Evolutionary conservation across 2,888 invertebrate genomes (phyloP).

Genomic region (Drosophila prostipennis): DNA sequence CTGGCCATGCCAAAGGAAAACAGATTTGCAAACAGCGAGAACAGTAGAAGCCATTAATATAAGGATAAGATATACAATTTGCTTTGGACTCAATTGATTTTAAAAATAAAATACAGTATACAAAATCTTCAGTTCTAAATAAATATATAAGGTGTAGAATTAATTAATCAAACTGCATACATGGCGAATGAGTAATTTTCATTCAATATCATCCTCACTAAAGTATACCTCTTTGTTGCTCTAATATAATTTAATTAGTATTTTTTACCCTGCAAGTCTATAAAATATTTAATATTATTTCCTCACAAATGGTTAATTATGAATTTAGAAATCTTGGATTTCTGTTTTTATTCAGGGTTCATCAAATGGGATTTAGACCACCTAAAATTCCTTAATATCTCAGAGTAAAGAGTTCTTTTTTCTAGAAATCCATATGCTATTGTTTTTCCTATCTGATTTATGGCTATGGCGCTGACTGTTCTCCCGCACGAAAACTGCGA

Average conservation of each 20-base stretch:
- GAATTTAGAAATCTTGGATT: no score
- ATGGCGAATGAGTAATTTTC: not conserved
- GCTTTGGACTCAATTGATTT: not conserved
- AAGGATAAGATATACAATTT: not conserved
- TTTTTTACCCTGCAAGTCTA: no score
- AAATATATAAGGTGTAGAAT: not conserved
- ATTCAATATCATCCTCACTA: no score
- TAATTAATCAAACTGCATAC: not conserved
- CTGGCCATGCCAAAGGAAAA: constrained; percentile 43
- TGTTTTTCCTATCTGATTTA: not conserved
- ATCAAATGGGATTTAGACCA: not conserved
- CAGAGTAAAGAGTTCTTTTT: not conserved
- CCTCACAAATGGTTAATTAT: no score
- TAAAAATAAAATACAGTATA: not conserved
- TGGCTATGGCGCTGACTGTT: constrained; percentile 17
- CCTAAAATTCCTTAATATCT: no score
- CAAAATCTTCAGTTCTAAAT: no score
- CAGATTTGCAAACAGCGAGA: constrained; percentile 25
- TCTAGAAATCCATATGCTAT: no score
- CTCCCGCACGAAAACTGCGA: constrained; percentile 37
- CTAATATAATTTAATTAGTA: no score
- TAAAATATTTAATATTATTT: no score
- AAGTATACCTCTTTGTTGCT: no score
- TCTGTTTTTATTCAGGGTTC: not conserved
- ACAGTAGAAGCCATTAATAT: constrained; percentile 12